These are phyloP conservation scores for Acleris cristana DNA, from an alignment of 2,888 invertebrate genomes.

Conservation along the genomic window DNA sequence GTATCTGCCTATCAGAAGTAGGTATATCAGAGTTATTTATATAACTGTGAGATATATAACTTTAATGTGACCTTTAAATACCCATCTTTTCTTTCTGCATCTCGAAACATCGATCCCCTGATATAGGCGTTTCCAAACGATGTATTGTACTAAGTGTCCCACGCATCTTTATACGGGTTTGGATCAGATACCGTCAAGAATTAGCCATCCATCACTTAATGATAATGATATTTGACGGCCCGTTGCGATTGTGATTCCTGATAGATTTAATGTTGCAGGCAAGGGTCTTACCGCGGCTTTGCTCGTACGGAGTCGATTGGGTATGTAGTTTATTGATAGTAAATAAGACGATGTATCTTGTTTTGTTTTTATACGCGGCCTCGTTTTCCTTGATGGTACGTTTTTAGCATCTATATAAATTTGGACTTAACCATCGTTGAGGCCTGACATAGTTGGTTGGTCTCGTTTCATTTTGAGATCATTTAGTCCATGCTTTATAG, in stretches of 20 bases:
- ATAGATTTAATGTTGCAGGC: slow-evolving; percentile 64
- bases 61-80: slow-evolving; percentile 29
- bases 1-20: too few relatives aligned
- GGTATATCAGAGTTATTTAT: too few relatives aligned
- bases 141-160: slow-evolving; percentile 76
- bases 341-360: neutral
- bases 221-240: slow-evolving; percentile 79
- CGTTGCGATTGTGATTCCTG: slow-evolving; percentile 66
- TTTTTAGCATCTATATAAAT: too few relatives aligned
- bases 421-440: too few relatives aligned
- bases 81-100: slow-evolving; percentile 28
- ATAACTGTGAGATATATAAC: slow-evolving; percentile 5
- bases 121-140: slow-evolving; percentile 54
- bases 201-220: slow-evolving; percentile 79
- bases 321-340: slow-evolving; percentile 8
- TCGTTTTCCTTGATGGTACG: too few relatives aligned
- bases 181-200: slow-evolving; percentile 71
- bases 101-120: slow-evolving; percentile 29
- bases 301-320: slow-evolving; percentile 5
- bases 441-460: too few relatives aligned
- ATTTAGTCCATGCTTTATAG: too few relatives aligned
- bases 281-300: slow-evolving; percentile 10
- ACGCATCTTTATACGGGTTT: slow-evolving; percentile 73
- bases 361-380: neutral
- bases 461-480: too few relatives aligned